phyloP scores from a whole-genome alignment of 2,113 vertebrate genomes.

The Serinus canaria region DNA sequence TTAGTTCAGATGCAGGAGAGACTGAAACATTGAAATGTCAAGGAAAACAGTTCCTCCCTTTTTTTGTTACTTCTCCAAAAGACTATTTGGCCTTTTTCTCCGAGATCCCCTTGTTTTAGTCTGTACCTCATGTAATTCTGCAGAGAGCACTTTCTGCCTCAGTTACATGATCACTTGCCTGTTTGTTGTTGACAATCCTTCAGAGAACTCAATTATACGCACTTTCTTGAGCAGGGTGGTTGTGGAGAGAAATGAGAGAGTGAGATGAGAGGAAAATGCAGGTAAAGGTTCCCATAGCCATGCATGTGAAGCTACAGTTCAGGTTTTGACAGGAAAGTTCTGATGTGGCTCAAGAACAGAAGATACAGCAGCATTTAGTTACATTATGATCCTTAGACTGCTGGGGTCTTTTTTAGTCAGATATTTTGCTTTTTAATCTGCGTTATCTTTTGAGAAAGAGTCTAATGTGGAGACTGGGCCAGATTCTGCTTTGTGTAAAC shows the following conservation, averaged over 20 bases:
- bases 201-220: not conserved
- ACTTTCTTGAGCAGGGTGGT: not conserved
- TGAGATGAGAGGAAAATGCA: not conserved
- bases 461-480: not conserved
- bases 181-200: not conserved
- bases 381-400: not conserved
- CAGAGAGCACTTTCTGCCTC: not conserved
- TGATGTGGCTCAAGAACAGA: not conserved
- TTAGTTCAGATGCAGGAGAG: not conserved
- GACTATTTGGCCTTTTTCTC: not conserved
- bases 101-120: not conserved
- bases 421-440: not conserved
- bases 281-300: not conserved
- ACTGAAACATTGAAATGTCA: not conserved
- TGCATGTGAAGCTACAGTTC: not conserved
- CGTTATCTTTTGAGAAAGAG: not conserved
- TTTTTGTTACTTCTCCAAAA: not conserved
- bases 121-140: not conserved
- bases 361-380: not conserved
- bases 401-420: not conserved
- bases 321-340: not conserved
- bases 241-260: not conserved
- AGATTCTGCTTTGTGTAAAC: constrained; percentile 23
- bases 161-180: not conserved
- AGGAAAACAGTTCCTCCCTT: not conserved